Conservation (phyloP, 2,797 vertebrate genomes). For the Argya squamiceps region DNA sequence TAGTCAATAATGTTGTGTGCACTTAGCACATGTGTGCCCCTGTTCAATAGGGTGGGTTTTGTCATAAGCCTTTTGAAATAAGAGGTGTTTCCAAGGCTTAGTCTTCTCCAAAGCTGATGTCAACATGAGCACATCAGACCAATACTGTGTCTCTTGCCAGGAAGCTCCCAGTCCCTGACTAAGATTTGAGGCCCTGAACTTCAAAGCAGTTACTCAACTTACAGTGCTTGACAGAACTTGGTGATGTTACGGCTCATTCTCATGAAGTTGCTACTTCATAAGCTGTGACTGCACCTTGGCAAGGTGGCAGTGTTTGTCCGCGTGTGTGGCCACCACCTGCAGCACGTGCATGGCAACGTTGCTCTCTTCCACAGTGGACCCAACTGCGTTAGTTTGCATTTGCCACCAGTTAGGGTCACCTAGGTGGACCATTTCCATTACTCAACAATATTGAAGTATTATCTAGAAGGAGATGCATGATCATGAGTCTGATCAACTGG, state of each 20-base stretch:
- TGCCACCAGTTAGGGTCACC: background rate
- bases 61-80: background rate
- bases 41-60: background rate
- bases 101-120: background rate
- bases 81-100: slow-evolving; percentile 6
- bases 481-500: background rate
- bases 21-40: background rate
- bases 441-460: background rate
- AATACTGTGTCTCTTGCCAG: background rate
- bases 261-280: background rate
- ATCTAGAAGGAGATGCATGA: background rate
- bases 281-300: background rate
- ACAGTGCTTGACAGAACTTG: background rate
- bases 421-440: background rate
- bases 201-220: background rate
- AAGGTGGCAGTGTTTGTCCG: background rate
- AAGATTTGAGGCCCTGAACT: background rate
- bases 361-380: background rate
- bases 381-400: background rate
- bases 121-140: background rate
- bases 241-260: background rate
- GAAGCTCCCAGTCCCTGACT: background rate
- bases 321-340: background rate
- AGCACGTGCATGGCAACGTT: background rate
- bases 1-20: background rate